These are phyloP conservation scores for Parelbella ahira DNA, from an alignment of 2,888 invertebrate species.

Conservation along the genomic window DNA sequence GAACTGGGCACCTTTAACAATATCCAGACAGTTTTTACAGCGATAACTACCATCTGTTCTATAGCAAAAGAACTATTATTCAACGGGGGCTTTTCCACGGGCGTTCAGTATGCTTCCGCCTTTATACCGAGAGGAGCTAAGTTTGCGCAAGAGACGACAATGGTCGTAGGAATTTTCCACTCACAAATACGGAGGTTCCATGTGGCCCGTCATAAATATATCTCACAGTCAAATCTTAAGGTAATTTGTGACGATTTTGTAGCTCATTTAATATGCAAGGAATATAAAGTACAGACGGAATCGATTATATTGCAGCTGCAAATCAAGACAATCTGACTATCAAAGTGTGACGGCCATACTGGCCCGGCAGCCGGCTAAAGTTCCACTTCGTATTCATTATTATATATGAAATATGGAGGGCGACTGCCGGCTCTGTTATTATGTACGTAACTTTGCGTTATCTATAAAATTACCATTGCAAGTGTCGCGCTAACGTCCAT, in stretches of 20 bases:
- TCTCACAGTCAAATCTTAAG: conserved; percentile 77
- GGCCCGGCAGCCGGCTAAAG: conserved; percentile 33
- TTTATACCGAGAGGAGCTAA: conserved; percentile 16
- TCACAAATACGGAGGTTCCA: conserved; percentile 48
- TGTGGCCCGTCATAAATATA: conserved; percentile 62
- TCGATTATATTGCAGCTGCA: conserved; percentile 55
- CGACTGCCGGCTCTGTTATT: conserved; percentile 40
- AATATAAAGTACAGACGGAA: conserved; percentile 72
- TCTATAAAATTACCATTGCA: conserved; percentile 57
- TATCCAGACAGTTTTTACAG: conserved; percentile 12
- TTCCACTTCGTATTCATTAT: conserved; percentile 45
- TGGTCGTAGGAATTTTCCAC: conserved; percentile 52
- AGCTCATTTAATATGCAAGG: conserved; percentile 76
- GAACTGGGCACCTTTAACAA: conserved; percentile 6
- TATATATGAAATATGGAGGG: conserved; percentile 47
- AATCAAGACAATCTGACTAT: conserved; percentile 62
- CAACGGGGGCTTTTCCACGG: conserved; percentile 3
- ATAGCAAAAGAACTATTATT: conserved; percentile 15
- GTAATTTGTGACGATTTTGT: conserved; percentile 78
- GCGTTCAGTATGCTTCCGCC: conserved; percentile 2
- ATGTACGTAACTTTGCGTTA: conserved; percentile 64
- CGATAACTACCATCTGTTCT: conserved; percentile 17
- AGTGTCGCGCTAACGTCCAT: conserved; percentile 39
- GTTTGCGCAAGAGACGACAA: conserved; percentile 15
- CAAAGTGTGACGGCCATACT: conserved; percentile 47